A percentile compares a stretch with the other conserved stretches of the same genome.
phyloP scores from a whole-genome alignment of 2,797 vertebrate species.

The Sitta carolinensis region DNA sequence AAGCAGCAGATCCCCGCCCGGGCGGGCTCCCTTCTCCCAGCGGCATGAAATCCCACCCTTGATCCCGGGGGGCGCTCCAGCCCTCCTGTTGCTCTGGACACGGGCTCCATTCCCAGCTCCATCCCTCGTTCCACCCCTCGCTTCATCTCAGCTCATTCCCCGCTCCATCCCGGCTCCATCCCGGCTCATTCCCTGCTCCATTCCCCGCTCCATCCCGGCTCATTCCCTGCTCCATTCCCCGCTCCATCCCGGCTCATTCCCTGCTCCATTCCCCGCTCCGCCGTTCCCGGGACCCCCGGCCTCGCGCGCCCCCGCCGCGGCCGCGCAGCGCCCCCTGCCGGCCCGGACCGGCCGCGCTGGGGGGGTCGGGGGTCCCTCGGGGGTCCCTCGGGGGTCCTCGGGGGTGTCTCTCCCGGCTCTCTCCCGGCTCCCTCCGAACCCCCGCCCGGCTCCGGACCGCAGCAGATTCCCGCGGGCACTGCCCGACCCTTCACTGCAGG shows the following conservation, averaged over 20 bases:
- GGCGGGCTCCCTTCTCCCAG: too few relatives aligned
- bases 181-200: too few relatives aligned
- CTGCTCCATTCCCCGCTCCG: background rate
- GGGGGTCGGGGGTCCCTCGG: background rate
- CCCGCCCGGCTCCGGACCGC: background rate
- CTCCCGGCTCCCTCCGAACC: background rate
- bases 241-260: background rate
- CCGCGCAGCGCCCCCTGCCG: slow-evolving; percentile 41
- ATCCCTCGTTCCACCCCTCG: too few relatives aligned
- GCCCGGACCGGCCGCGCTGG: rapidly evolving
- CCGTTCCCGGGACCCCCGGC: background rate
- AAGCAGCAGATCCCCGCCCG: background rate
- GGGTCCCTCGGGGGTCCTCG: background rate
- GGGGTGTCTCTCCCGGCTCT: background rate
- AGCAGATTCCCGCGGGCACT: background rate
- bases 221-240: background rate
- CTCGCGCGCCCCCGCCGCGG: background rate
- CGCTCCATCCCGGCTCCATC: too few relatives aligned
- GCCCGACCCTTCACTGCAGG: background rate
- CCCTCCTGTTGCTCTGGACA: too few relatives aligned
- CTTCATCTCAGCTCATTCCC: too few relatives aligned
- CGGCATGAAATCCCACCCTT: too few relatives aligned
- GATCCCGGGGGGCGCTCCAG: too few relatives aligned
- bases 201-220: background rate
- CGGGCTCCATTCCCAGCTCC: too few relatives aligned